phyloP scores from a whole-genome alignment of 2,113 vertebrate species.

The Thymallus thymallus region DNA sequence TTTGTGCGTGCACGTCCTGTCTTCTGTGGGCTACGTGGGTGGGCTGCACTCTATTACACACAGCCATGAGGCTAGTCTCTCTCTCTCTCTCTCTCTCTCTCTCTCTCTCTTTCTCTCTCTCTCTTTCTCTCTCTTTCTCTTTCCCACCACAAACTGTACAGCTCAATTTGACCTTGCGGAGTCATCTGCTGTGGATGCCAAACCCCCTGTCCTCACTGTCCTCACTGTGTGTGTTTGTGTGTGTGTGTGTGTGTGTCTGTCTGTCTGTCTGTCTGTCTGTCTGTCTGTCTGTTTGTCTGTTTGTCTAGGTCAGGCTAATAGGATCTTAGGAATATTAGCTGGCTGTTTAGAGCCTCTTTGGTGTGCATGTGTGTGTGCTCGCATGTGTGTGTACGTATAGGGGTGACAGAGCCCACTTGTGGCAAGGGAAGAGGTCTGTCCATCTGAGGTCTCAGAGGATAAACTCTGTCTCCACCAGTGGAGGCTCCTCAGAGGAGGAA shows the following conservation, averaged over 20 bases:
- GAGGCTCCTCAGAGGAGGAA: too few relatives aligned
- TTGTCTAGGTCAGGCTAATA: too few relatives aligned
- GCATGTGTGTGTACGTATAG: too few relatives aligned
- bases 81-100: constrained; percentile 7
- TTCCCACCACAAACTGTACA: constrained; percentile 15
- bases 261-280: too few relatives aligned
- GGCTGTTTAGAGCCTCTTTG: background rate
- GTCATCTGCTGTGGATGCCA: background rate
- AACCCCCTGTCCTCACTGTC: constrained; percentile 26
- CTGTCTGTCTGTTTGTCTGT: too few relatives aligned
- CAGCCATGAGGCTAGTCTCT: background rate
- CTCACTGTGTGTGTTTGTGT: background rate
- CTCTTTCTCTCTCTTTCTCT: constrained; percentile 1
- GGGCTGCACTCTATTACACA: constrained; percentile 30
- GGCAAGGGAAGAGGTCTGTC: constrained; percentile 24
- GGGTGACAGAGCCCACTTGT: too few relatives aligned
- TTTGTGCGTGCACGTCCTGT: constrained; percentile 9
- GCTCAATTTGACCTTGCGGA: constrained; percentile 22
- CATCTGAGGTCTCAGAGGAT: constrained; percentile 5
- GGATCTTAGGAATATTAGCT: too few relatives aligned
- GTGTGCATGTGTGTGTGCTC: too few relatives aligned
- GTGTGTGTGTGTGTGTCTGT: background rate
- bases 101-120: constrained; percentile 26
- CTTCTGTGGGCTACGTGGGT: constrained; percentile 47
- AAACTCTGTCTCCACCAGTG: constrained; percentile 20